These are phyloP conservation scores for Sinonovacula constricta DNA, from an alignment of 1,140 invertebrate genomes.

Conservation along the genomic window DNA sequence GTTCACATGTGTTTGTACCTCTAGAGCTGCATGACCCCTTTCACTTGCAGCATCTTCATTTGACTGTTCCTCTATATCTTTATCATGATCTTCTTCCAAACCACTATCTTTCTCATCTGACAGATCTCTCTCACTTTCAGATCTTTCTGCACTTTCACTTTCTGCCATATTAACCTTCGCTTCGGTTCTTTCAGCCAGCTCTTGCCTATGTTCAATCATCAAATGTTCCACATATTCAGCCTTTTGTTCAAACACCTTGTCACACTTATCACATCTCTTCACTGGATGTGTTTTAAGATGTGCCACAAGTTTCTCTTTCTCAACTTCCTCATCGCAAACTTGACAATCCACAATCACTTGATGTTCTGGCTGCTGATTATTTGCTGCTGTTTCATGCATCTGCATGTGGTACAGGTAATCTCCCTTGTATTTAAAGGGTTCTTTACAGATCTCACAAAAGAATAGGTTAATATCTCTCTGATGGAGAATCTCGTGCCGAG, in stretches of 20 bases:
- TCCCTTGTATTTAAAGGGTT: slow-evolving; percentile 37
- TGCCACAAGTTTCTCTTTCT: slow-evolving; percentile 17
- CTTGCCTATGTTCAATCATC: slow-evolving; percentile 42
- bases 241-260: slow-evolving; percentile 38
- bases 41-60: not conserved
- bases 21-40: not conserved
- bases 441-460: slow-evolving; percentile 42
- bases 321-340: slow-evolving; percentile 41
- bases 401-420: slow-evolving; percentile 39
- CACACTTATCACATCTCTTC: slow-evolving; percentile 37
- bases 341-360: slow-evolving; percentile 35
- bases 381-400: slow-evolving; percentile 2
- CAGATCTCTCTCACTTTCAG: not conserved
- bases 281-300: slow-evolving; percentile 32
- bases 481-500: slow-evolving; percentile 32
- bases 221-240: slow-evolving; percentile 44
- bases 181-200: slow-evolving; percentile 2
- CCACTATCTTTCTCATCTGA: not conserved
- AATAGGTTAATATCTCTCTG: slow-evolving; percentile 22
- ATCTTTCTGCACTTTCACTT: not conserved
- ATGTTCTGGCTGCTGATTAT: slow-evolving; percentile 12
- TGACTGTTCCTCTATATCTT: not conserved
- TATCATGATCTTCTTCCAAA: not conserved
- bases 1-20: not conserved
- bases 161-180: not conserved